Conservation (phyloP, 2,797 vertebrate genomes). For the Parotocinclus haroldoi region DNA sequence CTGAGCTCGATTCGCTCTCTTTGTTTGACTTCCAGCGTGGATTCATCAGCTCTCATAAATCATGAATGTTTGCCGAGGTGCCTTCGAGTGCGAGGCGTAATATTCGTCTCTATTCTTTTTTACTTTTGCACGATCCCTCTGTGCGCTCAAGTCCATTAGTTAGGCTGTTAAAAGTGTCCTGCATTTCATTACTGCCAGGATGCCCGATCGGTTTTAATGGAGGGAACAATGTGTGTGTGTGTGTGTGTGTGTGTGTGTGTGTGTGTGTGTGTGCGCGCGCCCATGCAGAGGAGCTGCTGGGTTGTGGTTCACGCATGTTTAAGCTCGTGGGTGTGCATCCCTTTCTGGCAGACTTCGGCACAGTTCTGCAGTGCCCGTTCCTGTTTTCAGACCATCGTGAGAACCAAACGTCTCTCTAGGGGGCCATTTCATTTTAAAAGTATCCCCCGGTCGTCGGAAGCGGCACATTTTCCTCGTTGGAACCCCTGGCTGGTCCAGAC, state of each 20-base stretch:
- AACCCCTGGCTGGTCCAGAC: too few species aligned
- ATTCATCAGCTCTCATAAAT: constrained; percentile 19
- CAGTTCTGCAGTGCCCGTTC: constrained; percentile 7
- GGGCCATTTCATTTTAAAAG: too few species aligned
- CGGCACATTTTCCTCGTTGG: too few species aligned
- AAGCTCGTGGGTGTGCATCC: neutral
- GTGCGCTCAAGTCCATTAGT: constrained; percentile 11
- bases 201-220: neutral
- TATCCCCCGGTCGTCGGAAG: too few species aligned
- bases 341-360: neutral
- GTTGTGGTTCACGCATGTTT: neutral
- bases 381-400: neutral
- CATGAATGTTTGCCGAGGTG: constrained; percentile 4
- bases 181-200: constrained; percentile 8
- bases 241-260: constrained; percentile 13
- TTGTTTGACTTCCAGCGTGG: neutral
- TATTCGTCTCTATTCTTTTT: constrained; percentile 29
- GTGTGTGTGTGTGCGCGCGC: constrained; percentile 6
- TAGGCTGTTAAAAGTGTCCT: constrained; percentile 19
- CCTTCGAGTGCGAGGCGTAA: constrained; percentile 4
- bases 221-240: neutral
- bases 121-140: constrained; percentile 3
- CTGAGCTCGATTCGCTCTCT: neutral
- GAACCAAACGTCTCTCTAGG: too few species aligned
- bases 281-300: neutral